Conservation (phyloP, 2,113 vertebrate species). For the Syngnathus typhle region DNA sequence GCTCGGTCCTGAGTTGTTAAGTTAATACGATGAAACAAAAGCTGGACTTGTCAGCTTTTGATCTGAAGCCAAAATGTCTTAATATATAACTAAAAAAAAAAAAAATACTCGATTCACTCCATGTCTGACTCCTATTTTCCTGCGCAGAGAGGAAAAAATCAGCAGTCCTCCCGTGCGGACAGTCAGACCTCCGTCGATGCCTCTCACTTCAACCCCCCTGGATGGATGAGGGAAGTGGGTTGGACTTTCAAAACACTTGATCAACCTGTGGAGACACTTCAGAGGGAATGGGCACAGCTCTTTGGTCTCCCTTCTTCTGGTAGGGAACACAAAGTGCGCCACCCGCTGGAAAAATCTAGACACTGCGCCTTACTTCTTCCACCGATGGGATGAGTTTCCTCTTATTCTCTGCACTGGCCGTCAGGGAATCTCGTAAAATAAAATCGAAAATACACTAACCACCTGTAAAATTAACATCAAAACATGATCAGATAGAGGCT, state of each 20-base stretch:
- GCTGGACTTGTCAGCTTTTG: too few relatives aligned
- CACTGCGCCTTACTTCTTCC: conserved; percentile 34
- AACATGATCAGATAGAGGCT: conserved; percentile 17
- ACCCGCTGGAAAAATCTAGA: conserved; percentile 51
- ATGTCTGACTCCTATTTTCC: background rate
- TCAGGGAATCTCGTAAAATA: conserved; percentile 70
- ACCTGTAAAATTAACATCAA: conserved; percentile 25
- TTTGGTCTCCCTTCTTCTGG: conserved; percentile 11
- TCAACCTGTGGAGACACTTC: conserved; percentile 24
- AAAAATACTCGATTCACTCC: background rate
- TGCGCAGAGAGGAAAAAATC: conserved; percentile 24
- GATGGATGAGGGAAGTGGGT: conserved; percentile 21
- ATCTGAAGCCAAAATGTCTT: too few relatives aligned
- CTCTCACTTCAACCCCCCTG: conserved; percentile 30
- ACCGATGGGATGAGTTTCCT: conserved; percentile 33
- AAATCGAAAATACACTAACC: conserved; percentile 46
- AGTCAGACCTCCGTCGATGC: conserved; percentile 22
- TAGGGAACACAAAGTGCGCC: conserved; percentile 39
- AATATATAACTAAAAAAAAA: too few relatives aligned
- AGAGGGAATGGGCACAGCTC: conserved; percentile 16
- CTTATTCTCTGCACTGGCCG: conserved; percentile 56
- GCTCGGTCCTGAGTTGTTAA: too few relatives aligned
- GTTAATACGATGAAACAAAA: too few relatives aligned
- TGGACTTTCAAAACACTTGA: conserved; percentile 30
- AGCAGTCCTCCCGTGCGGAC: conserved; percentile 27